Percentiles rank a stretch among this genome's conserved stretches.
Evolutionary conservation across 2,888 invertebrate genomes (phyloP).

Genomic region (Listrodromus nycthemerus): DNA sequence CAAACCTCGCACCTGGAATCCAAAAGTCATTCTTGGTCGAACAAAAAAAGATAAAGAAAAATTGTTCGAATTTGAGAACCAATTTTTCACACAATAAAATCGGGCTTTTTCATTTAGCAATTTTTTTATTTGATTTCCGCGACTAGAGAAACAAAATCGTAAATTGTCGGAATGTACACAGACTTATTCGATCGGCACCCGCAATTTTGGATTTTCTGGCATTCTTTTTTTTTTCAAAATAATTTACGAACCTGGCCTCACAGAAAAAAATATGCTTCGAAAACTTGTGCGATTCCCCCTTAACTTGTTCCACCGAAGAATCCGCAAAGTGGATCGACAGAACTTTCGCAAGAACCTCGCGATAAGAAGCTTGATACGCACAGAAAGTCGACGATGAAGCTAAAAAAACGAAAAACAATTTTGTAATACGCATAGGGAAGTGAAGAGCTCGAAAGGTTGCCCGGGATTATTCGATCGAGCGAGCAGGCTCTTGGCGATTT

Average conservation of each 20-base stretch:
- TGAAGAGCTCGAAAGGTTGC: slow-evolving; percentile 1
- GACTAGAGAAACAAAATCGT: no score
- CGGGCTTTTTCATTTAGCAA: no score
- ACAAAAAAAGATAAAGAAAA: no score
- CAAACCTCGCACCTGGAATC: no score
- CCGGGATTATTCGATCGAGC: slow-evolving; percentile 9
- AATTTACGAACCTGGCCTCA: no score
- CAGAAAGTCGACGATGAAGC: slow-evolving; percentile 33
- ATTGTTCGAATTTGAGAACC: no score
- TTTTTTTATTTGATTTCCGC: no score
- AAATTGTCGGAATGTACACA: no score
- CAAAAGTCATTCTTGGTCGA: no score
- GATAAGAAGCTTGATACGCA: slow-evolving; percentile 52
- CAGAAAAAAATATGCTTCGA: background rate
- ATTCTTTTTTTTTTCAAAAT: background rate
- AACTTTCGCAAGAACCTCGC: slow-evolving; percentile 24
- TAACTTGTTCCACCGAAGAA: slow-evolving; percentile 1
- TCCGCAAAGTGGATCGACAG: slow-evolving; percentile 10
- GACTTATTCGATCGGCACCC: no score
- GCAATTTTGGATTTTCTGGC: no score
- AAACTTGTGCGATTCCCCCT: background rate
- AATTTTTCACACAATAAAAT: no score
- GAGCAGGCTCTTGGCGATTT: background rate
- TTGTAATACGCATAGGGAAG: background rate
- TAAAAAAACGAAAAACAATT: background rate